Conservation (phyloP, 2,113 vertebrate genomes). For the Stictonetta naevosa region DNA sequence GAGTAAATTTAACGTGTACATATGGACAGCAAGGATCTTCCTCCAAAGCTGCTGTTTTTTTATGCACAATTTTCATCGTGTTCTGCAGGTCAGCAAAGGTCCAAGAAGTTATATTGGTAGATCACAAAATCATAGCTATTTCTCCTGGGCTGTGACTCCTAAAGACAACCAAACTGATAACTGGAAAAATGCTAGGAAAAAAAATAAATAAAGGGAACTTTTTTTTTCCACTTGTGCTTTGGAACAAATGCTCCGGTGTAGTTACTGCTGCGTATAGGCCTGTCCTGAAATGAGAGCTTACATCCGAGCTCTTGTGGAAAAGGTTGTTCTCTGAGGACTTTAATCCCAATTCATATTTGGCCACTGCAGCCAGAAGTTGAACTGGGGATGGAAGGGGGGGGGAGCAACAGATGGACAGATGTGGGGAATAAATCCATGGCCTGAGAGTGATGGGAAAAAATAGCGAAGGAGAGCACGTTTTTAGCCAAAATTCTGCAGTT, state of each 20-base stretch:
- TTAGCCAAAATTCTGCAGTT: neutral
- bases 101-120: neutral
- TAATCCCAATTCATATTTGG: neutral
- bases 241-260: neutral
- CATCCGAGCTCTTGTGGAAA: neutral
- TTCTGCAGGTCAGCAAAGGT: neutral
- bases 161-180: neutral
- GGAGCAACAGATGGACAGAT: neutral
- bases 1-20: neutral
- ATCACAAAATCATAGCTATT: neutral
- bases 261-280: accelerated
- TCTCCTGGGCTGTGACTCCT: neutral
- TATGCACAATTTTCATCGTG: neutral
- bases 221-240: neutral
- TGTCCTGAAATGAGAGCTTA: neutral
- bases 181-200: neutral
- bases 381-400: neutral
- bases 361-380: neutral
- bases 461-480: neutral
- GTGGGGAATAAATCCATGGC: neutral
- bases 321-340: neutral
- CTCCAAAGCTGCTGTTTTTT: neutral
- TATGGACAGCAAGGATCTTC: neutral
- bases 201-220: neutral
- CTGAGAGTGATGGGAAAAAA: neutral